phyloP scores from a whole-genome alignment of 2,888 invertebrate species.

The Erynnis tages region DNA sequence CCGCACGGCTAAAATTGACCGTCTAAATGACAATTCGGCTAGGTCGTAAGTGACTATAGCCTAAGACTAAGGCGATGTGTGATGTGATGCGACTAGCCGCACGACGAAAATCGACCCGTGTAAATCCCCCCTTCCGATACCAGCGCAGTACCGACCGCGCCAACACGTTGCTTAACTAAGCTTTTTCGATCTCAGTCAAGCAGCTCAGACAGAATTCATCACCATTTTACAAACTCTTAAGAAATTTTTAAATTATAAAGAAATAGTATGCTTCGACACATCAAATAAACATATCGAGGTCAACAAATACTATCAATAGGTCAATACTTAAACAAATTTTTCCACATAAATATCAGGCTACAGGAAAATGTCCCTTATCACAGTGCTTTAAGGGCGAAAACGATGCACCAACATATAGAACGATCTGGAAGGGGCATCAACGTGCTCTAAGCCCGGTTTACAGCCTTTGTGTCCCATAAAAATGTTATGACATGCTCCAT shows the following conservation, averaged over 20 bases:
- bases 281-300: background rate
- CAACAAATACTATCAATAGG: slow-evolving; percentile 15
- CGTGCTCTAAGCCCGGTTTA: slow-evolving; percentile 58
- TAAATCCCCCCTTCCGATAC: too few relatives aligned
- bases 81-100: too few relatives aligned
- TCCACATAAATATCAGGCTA: background rate
- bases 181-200: too few relatives aligned
- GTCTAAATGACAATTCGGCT: slow-evolving; percentile 43
- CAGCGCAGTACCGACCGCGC: too few relatives aligned
- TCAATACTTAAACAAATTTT: slow-evolving; percentile 10
- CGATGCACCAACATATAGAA: slow-evolving; percentile 18
- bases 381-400: slow-evolving; percentile 16
- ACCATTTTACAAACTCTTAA: too few relatives aligned
- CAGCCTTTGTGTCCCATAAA: slow-evolving; percentile 65
- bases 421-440: slow-evolving; percentile 48
- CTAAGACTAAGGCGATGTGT: too few relatives aligned
- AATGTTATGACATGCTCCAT: slow-evolving; percentile 66
- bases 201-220: too few relatives aligned
- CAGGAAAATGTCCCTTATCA: slow-evolving; percentile 25
- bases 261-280: too few relatives aligned
- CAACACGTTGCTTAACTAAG: too few relatives aligned
- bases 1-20: slow-evolving; percentile 36
- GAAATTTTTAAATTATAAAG: too few relatives aligned
- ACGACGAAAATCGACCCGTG: too few relatives aligned
- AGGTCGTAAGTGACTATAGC: slow-evolving; percentile 42